Evolutionary conservation across 2,888 invertebrate genomes (phyloP).

Genomic region (Pherbina coryleti): DNA sequence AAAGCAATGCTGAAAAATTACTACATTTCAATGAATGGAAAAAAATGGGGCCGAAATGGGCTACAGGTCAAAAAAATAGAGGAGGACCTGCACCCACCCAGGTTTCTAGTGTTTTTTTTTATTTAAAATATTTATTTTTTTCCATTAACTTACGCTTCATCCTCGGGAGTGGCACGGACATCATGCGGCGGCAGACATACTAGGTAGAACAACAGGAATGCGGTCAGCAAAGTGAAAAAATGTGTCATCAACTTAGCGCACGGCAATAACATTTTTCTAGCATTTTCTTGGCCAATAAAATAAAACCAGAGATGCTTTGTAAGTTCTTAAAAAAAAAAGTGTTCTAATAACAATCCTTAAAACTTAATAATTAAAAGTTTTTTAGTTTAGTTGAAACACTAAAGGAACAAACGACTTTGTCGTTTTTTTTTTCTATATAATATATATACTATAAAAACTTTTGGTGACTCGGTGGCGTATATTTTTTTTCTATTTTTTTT

Average conservation of each 20-base stretch:
- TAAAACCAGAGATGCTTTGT: background rate
- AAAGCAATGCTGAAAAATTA: slow-evolving; percentile 16
- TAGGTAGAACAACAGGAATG: slow-evolving; percentile 64
- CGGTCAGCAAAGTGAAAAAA: slow-evolving; percentile 66
- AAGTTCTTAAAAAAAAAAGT: background rate
- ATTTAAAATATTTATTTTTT: too few relatives aligned
- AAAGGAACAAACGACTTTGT: too few relatives aligned
- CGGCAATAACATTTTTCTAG: slow-evolving; percentile 67
- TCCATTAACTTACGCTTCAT: slow-evolving; percentile 66
- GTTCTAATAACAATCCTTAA: too few relatives aligned
- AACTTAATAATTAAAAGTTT: too few relatives aligned
- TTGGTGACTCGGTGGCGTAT: background rate
- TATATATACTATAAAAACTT: slow-evolving; percentile 2
- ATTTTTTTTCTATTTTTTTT: slow-evolving; percentile 33
- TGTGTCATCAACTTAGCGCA: slow-evolving; percentile 70
- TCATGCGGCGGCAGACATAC: slow-evolving; percentile 62
- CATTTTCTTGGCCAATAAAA: slow-evolving; percentile 61
- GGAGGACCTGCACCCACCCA: too few relatives aligned
- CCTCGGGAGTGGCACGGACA: slow-evolving; percentile 65
- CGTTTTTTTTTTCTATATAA: background rate
- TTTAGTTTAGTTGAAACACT: too few relatives aligned
- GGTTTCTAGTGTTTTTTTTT: too few relatives aligned
- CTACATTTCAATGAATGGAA: background rate
- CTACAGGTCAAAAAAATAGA: too few relatives aligned
- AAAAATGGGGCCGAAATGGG: too few relatives aligned